Evolutionary conservation across 2,113 vertebrate genomes (phyloP), one percentile per base, ranked within the genome.

Genomic region (Trogon surrucura): DNA sequence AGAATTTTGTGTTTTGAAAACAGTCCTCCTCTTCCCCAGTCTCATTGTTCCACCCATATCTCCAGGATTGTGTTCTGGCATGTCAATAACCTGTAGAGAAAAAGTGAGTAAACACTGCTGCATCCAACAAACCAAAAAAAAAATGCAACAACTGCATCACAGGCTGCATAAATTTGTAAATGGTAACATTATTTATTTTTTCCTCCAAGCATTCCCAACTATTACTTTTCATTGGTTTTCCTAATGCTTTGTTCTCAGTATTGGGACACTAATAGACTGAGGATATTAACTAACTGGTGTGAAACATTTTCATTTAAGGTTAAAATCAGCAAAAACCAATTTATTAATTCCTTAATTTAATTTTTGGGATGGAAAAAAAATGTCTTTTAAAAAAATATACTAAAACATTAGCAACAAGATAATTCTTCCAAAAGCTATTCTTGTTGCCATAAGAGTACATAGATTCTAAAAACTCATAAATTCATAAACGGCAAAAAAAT

Each of bases 1-100:
- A 72, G 98, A 98, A 84, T 97, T 96, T 75, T 97, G 94, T 8
- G 97, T 95, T 93, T 97, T 98, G 95, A 98, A 98, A 91, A 98
- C 61, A 17, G 98, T 98, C 77, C 93, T 98, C 94, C 98, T 98
- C 90, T 98, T 97, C 26, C 98, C 98, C 82, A 98, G 94, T 73
- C 98, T 97, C 98, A 98, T 98, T 22, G 98, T 98, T 96, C 98
- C 98, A 84, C 98, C 98, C 96, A 98, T 94, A 85, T 98, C 95
- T 61, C 98, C 98, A 87, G 97, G 98, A 91, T 95, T 98, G 88
- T 98, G 97, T 50, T 98, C 98, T 26, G 98, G 98, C 98, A 98
- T 98, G 79, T 98, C 98, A 93, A 98, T 98, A 83, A 98, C 97
- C 98, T 98, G 81, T 29, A 87, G 19, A 97, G 85, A 94, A 91